Percentiles rank a stretch among this genome's conserved stretches.
These are phyloP conservation scores for Gallinago stenura DNA, from an alignment of 2,797 vertebrate genomes.

Conservation along the genomic window DNA sequence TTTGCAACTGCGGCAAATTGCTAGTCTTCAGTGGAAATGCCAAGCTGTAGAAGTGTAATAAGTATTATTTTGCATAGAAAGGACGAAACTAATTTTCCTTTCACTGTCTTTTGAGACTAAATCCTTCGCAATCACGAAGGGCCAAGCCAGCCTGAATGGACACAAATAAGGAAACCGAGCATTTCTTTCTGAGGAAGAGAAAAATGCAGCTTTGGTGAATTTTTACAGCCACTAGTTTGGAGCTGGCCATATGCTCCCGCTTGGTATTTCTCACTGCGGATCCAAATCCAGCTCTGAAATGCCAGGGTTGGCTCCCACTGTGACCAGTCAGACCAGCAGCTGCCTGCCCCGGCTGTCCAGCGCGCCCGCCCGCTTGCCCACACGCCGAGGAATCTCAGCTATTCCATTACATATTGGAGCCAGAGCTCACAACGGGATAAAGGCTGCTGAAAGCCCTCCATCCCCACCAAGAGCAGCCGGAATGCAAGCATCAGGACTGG, in stretches of 20 bases:
- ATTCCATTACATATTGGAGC: not conserved
- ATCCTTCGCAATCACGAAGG: not conserved
- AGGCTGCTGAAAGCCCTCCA: fast-evolving
- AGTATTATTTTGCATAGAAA: not conserved
- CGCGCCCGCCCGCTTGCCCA: not conserved
- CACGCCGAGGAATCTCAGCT: not conserved
- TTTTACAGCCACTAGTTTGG: not conserved
- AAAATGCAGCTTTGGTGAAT: not conserved
- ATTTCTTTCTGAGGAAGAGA: not conserved
- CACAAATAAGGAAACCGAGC: not conserved
- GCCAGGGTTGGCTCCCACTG: not conserved
- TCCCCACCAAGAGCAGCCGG: not conserved
- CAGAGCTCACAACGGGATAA: fast-evolving
- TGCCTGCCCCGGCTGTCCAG: not conserved
- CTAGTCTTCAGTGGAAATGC: not conserved
- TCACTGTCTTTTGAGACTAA: not conserved
- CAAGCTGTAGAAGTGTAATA: not conserved
- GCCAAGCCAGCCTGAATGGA: not conserved
- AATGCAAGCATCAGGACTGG: not conserved
- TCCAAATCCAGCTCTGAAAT: not conserved
- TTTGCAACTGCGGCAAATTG: not conserved
- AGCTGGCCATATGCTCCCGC: not conserved
- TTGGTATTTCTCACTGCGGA: not conserved
- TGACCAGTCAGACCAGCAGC: not conserved
- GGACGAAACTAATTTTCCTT: not conserved